phyloP scores from a whole-genome alignment of 2,113 vertebrate genomes.

The Choloepus hoffmanni region DNA sequence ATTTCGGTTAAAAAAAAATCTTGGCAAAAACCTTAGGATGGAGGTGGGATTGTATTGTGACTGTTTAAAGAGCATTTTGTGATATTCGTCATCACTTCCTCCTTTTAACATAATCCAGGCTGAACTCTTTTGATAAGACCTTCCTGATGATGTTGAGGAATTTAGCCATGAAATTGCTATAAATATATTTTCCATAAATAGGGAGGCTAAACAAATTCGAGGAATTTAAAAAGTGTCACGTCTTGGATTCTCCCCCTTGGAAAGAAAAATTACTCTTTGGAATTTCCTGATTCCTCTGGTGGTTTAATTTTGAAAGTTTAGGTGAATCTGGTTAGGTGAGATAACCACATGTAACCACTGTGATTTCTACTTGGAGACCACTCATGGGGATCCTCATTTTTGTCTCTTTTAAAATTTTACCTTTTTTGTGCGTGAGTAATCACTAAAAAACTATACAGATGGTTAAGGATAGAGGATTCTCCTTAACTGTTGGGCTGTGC shows the following conservation, averaged over 20 bases:
- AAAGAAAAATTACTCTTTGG: constrained; percentile 76
- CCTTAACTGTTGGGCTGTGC: neutral
- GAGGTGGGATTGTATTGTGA: constrained; percentile 43
- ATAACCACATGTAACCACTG: neutral
- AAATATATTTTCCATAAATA: constrained; percentile 88
- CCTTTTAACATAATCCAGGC: constrained; percentile 88
- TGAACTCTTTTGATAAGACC: constrained; percentile 88
- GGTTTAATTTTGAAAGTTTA: constrained; percentile 70
- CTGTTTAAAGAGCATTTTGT: constrained; percentile 83
- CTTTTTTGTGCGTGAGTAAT: neutral
- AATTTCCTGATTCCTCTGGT: constrained; percentile 80
- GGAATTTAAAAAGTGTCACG: constrained; percentile 71
- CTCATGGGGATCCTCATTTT: neutral
- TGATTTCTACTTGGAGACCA: neutral
- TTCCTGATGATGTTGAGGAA: constrained; percentile 85
- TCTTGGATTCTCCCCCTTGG: constrained; percentile 76
- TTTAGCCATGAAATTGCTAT: constrained; percentile 86
- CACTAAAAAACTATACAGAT: neutral
- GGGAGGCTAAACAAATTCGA: constrained; percentile 77
- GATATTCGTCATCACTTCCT: constrained; percentile 87
- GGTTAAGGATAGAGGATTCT: neutral
- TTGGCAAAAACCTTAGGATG: constrained; percentile 74
- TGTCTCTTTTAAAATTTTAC: neutral
- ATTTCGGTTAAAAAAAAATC: constrained; percentile 13
- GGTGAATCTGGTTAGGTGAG: neutral